These are phyloP conservation scores for Spodoptera exigua DNA, from an alignment of 2,888 invertebrate genomes.

Conservation along the genomic window DNA sequence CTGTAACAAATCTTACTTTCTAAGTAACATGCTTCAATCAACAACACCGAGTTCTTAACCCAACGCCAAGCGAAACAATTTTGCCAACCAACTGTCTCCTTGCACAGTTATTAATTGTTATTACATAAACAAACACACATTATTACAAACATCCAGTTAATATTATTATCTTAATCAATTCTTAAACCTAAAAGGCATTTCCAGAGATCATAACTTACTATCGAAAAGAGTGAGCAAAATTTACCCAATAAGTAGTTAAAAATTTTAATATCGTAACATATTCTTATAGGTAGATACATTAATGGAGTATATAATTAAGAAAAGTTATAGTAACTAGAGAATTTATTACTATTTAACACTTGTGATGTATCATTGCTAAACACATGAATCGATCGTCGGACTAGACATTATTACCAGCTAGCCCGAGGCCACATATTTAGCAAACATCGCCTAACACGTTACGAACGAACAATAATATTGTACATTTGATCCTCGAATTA, in stretches of 20 bases:
- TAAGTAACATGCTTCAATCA: conserved; percentile 44
- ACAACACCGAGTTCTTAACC: conserved; percentile 41
- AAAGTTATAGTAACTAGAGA: conserved; percentile 17
- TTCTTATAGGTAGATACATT: conserved; percentile 27
- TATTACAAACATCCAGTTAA: conserved; percentile 80
- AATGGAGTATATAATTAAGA: conserved; percentile 24
- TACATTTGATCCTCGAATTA: conserved; percentile 30
- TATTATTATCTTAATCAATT: conserved; percentile 64
- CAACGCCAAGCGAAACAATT: conserved; percentile 25
- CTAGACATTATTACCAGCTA: too few relatives aligned
- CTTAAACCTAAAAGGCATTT: conserved; percentile 80
- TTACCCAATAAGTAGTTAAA: conserved; percentile 38
- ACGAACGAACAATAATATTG: conserved; percentile 23
- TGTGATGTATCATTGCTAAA: conserved; percentile 6
- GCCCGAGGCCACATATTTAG: conserved; percentile 10
- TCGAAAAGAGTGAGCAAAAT: conserved; percentile 57
- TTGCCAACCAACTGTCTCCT: conserved; percentile 37
- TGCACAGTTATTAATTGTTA: conserved; percentile 40
- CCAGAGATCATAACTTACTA: conserved; percentile 78
- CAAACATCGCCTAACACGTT: conserved; percentile 5
- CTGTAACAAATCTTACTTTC: conserved; percentile 24
- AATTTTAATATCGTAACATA: conserved; percentile 26
- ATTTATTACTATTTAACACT: conserved; percentile 15
- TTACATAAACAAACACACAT: conserved; percentile 56
- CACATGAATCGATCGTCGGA: not conserved